Base-by-base conservation (phyloP, 2,113 vertebrate genomes). In the Phalacrocorax pelagicus region DNA sequence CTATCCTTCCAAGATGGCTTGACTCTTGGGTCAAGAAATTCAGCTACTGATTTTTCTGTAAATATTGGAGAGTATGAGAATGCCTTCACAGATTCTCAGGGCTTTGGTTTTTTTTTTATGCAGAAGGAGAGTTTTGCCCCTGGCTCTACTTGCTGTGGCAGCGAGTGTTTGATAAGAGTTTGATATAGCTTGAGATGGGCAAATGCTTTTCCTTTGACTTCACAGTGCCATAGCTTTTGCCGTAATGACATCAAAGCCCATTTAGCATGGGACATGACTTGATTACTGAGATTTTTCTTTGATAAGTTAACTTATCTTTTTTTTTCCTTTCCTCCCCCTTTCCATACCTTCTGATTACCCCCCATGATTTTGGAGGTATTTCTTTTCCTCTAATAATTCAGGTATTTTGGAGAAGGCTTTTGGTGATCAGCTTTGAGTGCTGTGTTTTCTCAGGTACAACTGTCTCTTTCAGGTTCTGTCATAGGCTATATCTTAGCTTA, bases 241-340 rank as follows among this genome's bases (percentile, higher is more conserved):
- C 78, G 34, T 85, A 47, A 34, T 86, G 67, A 40, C 19, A 66
- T 73, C 51, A 62, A 27, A 88, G 40, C 11, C 4, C 17, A 14
- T 22, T 77, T 93, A 62, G 14, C n/a, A 12, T n/a, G 72, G 11
- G 11, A 58, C 46, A 24, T 61, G 6, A 13, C 18, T 59, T 83
- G 34, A 40, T 47, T 78, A 55, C 17, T 67, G 30, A 34, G 21
- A n/a, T 55, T 77, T 93, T 72, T 59, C 29, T 89, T 87, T 15
- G 6, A 3, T 17, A 71, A 70, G 6, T 81, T 75, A 49, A 30
- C 8, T 81, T 90, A 3, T 3, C 2, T 8, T n/a, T 23, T 29
- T 36, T 36, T 12, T 1, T 1, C 4, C 18, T 5, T 5, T 6
- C 5, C 11, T n/a, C 3, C 8, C 15, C 18, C 4, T 10, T 34